These are phyloP conservation scores for Nasonovia ribisnigri DNA, from an alignment of 2,888 invertebrate species.

Conservation along the genomic window DNA sequence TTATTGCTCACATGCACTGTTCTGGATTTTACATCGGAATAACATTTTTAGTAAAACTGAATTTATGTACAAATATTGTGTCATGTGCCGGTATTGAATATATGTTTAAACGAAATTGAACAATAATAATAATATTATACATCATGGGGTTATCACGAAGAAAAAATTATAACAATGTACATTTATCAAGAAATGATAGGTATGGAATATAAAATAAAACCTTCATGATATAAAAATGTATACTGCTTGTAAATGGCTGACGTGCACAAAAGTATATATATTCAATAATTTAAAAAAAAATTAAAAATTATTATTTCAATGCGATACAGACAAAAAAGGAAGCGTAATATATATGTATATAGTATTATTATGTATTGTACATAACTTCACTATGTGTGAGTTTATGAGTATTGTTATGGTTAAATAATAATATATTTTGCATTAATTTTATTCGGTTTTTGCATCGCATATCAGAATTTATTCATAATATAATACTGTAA, in stretches of 20 bases:
- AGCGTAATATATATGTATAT: not conserved
- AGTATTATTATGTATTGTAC: not conserved
- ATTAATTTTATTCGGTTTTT: not conserved
- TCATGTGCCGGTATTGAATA: not conserved
- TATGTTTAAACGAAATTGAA: not conserved
- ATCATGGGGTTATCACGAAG: not conserved
- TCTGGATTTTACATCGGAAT: not conserved
- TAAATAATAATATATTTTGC: not conserved
- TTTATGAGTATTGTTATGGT: not conserved
- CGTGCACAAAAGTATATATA: not conserved
- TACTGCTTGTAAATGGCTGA: not conserved
- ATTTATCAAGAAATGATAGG: slow-evolving; percentile 16
- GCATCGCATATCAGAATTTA: not conserved
- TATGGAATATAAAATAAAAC: not conserved
- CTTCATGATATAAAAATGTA: not conserved
- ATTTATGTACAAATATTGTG: not conserved
- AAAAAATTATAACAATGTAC: not conserved
- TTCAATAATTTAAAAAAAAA: not conserved
- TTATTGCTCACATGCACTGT: not conserved
- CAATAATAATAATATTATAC: not conserved
- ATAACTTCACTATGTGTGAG: not conserved
- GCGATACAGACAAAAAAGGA: not conserved
- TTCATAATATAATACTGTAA: not conserved
- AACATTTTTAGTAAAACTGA: not conserved
- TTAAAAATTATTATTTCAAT: not conserved